Evolutionary conservation across 2,113 vertebrate genomes (phyloP).

Genomic region (Tyto alba): DNA sequence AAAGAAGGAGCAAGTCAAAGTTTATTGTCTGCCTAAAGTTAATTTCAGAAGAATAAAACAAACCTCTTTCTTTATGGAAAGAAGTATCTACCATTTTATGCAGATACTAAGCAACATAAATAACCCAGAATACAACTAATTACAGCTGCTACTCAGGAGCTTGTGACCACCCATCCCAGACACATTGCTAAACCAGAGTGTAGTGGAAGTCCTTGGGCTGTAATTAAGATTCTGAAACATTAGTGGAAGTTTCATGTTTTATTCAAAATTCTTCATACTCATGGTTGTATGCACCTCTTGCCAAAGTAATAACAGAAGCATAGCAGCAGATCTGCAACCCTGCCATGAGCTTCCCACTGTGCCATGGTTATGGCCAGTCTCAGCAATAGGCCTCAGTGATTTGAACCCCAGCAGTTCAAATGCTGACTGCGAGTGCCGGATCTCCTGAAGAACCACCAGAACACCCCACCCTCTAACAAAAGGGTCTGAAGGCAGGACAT

Average conservation of each 20-base stretch:
- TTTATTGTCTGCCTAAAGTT: background rate
- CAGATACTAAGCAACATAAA: background rate
- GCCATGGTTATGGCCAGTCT: rapidly evolving
- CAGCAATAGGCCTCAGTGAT: background rate
- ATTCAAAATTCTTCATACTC: background rate
- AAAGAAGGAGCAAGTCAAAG: background rate
- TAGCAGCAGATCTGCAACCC: background rate
- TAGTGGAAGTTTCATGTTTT: background rate
- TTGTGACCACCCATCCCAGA: background rate
- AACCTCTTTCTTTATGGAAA: background rate
- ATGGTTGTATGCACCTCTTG: background rate
- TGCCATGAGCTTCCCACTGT: rapidly evolving
- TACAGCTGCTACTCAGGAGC: background rate
- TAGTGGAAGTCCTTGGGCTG: background rate
- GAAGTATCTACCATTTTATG: background rate
- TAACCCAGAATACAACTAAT: background rate
- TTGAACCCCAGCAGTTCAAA: rapidly evolving
- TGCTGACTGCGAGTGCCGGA: background rate
- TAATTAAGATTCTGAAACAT: background rate
- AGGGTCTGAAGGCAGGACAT: background rate
- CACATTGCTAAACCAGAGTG: background rate
- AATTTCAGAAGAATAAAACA: background rate
- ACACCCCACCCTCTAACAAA: background rate
- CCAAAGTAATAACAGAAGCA: background rate
- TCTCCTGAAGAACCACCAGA: background rate